These are phyloP conservation scores for Pseudocheirus occidentalis DNA, from an alignment of 2,797 vertebrate species.

Conservation along the genomic window DNA sequence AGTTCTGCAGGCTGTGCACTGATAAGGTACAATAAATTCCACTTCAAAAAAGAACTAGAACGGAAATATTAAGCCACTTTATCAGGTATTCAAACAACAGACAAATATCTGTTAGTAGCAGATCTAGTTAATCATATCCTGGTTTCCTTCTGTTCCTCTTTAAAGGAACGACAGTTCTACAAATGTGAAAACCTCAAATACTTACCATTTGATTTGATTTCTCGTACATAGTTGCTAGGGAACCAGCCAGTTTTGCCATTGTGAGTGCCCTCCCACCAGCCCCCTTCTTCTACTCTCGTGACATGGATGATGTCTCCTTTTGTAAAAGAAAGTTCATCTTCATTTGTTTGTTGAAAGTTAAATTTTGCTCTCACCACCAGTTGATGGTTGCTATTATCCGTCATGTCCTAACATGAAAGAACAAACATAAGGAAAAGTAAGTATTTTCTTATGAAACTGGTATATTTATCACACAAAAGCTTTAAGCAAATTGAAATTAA, in stretches of 20 bases:
- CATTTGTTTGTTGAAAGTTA: constrained; percentile 98
- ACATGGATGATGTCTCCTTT: constrained; percentile 97
- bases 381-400: constrained; percentile 94
- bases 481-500: not conserved
- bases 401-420: constrained; percentile 93
- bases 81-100: not conserved
- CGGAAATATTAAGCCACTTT: rapidly evolving
- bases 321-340: constrained; percentile 96
- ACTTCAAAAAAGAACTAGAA: not conserved
- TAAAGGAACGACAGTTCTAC: not conserved
- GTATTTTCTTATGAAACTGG: not conserved
- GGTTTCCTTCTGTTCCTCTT: not conserved
- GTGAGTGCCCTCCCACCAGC: constrained; percentile 97
- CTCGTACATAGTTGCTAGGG: constrained; percentile 98
- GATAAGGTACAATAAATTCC: not conserved
- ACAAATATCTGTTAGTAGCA: not conserved
- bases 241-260: constrained; percentile 97
- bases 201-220: constrained; percentile 96
- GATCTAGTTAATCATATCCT: not conserved
- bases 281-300: constrained; percentile 96
- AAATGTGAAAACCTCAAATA: constrained; percentile 58
- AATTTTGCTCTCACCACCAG: constrained; percentile 96
- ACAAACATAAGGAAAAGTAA: not conserved
- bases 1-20: not conserved
- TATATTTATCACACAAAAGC: not conserved